Evolutionary conservation across 1,140 invertebrate species (phyloP), one percentile per base, ranked within the genome.

Genomic region (Metopolophium dirhodum): DNA sequence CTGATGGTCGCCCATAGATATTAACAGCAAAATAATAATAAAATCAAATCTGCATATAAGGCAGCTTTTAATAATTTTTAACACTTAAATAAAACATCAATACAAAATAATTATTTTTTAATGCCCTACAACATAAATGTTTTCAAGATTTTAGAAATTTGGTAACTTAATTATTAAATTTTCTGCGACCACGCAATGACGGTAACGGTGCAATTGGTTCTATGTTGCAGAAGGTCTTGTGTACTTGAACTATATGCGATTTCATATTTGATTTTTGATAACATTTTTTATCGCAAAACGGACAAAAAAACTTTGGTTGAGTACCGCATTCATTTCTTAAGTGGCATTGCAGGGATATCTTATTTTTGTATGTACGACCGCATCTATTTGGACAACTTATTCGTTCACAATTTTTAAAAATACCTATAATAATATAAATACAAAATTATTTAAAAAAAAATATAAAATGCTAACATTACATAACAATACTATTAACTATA

Each of bases 261-360:
- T 93, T 93, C 61, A 93, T 90, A 22, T 91, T 94, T 0, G 91
- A 93, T 47, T 94, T 94, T 47, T 93, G 93, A 47, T 51, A 93
- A 89, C 91, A 94, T 89, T 82, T 88, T 47, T 94, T 94, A 20
- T 45, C n/a, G 94, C 96, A 96, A 87, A 95, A 95, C 11, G 95
- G 94, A 94, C 96, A 96, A 41, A 94, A 94, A 94, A 96, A 96
- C 93, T 95, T 95, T 45, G 96, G 96, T 93, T 95, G 95, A 68
- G 95, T 95, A 30, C 96, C 96, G 93, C 96, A 96, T 94, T 96
- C 96, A 57, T 96, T 95, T 77, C 95, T 96, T 94, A 96, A 94
- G 94, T 96, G 96, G 6, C 95, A 77, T 26, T 77, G 77, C 47
- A 94, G 51, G 9, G 49, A 94, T 91, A 94, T 94, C 26, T 94